Base-by-base conservation (phyloP, 2,113 vertebrate species). In the Chamaea fasciata region DNA sequence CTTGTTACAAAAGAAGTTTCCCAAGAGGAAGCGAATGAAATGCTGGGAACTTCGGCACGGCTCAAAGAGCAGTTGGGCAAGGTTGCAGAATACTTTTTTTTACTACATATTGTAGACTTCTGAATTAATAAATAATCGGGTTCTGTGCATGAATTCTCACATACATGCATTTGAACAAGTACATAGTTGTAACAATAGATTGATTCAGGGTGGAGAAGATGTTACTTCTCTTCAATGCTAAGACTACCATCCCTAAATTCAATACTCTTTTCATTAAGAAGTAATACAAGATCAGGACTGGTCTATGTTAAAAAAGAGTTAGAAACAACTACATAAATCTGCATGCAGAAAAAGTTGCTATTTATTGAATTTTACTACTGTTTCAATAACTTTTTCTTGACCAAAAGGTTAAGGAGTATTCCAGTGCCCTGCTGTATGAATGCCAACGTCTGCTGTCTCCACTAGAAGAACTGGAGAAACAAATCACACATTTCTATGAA, bases 391-490 rank as follows among this genome's bases (percentile, higher is more conserved):
- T 81, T 39, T 97, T 59, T 88, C 42, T 15, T 91, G 78, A 33
- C 35, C 24, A 21, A 94, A 94, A 99, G 99, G 98, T 99, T 92
- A 99, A 98, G 92, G 99, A 99, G 47, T 91, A 97, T 53, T 99
- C 97, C 76, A 97, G 98, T 49, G 89, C 98, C 47, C 94, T 99
- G 46, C 96, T 99, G 22, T 98, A 97, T 96, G 99, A 99, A 95
- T 98, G 98, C 88, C 99, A 98, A 41, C 97, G 95, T 65, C 96
- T 99, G 46, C 94, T 98, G 49, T 94, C 98, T 9, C 98, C 98
- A 1, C 86, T 99, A 96, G 99, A 99, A 95, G 99, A 99, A 93
- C 96, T 99, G 91, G 99, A 99, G 96, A 98, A 98, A 89, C 99
- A 99, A 96, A 98, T 99, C 92, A 98, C 97, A 5, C 94, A 96